Percentiles rank a stretch among this genome's conserved stretches.
These are phyloP conservation scores for Lacerta viridis DNA, from an alignment of 2,797 vertebrate genomes.

Conservation along the genomic window DNA sequence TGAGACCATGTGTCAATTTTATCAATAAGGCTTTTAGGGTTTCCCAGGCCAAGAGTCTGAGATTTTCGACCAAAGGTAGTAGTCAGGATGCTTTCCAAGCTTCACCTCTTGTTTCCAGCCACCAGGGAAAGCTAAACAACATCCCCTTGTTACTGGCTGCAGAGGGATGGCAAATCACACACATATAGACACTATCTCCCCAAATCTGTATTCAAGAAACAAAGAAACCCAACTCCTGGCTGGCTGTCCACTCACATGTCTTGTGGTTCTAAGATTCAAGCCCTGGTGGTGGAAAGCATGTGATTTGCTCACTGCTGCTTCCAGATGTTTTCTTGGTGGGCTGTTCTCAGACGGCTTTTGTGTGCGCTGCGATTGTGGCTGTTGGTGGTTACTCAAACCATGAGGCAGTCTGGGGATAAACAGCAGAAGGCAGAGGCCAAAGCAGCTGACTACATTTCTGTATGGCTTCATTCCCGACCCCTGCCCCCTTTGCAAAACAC, in stretches of 20 bases:
- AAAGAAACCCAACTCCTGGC: constrained; percentile 11
- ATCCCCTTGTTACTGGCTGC: too few species aligned
- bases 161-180: not conserved
- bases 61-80: too few species aligned
- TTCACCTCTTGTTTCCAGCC: not conserved
- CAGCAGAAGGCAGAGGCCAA: not conserved
- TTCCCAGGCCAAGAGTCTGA: too few species aligned
- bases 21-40: too few species aligned
- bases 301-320: not conserved
- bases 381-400: not conserved
- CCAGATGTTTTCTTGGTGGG: constrained; percentile 16
- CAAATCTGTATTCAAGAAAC: not conserved
- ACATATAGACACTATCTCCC: not conserved
- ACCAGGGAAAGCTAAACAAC: not conserved
- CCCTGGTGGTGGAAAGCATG: not conserved
- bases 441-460: too few species aligned
- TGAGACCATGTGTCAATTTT: too few species aligned
- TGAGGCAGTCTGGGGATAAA: not conserved
- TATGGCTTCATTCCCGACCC: not conserved
- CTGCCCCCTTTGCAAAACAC: not conserved
- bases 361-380: not conserved
- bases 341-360: not conserved
- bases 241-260: constrained; percentile 2
- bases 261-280: not conserved
- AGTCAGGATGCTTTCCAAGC: not conserved